phyloP scores from a whole-genome alignment of 2,888 invertebrate genomes.

The Exephanes ischioxanthus region DNA sequence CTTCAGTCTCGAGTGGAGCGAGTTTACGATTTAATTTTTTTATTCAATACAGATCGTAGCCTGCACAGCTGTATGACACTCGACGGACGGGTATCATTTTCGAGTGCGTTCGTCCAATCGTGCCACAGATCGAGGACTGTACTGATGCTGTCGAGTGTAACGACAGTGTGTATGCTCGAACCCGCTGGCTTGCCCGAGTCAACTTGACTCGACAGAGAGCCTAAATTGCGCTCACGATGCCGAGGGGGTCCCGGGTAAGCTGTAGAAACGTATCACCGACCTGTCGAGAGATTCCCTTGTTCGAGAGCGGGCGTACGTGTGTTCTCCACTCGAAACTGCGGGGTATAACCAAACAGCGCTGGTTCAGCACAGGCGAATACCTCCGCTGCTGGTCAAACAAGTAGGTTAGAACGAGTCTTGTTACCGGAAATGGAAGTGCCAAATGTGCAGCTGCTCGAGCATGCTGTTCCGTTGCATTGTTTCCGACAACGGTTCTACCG shows the following conservation, averaged over 20 bases:
- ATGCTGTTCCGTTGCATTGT: constrained; percentile 17
- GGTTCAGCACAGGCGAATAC: constrained; percentile 10
- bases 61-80: constrained; percentile 1
- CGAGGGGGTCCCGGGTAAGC: constrained; percentile 34
- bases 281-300: constrained; percentile 30
- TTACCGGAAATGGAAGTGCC: constrained; percentile 36
- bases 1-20: not conserved
- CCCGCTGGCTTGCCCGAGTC: constrained; percentile 27
- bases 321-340: constrained; percentile 39
- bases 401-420: constrained; percentile 3
- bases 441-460: constrained; percentile 37
- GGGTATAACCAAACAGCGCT: constrained; percentile 8
- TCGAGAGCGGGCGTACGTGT: constrained; percentile 38
- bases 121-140: not conserved
- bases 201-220: constrained; percentile 44
- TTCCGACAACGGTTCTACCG: not conserved
- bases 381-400: not conserved
- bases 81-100: not conserved
- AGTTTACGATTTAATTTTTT: constrained; percentile 16
- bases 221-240: constrained; percentile 53
- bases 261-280: constrained; percentile 41
- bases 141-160: constrained; percentile 27
- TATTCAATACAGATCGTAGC: constrained; percentile 12
- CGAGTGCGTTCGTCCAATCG: constrained; percentile 8
- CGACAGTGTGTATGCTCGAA: constrained; percentile 51